Conservation (phyloP, 2,888 invertebrate species). For the Agriopis aurantiaria region DNA sequence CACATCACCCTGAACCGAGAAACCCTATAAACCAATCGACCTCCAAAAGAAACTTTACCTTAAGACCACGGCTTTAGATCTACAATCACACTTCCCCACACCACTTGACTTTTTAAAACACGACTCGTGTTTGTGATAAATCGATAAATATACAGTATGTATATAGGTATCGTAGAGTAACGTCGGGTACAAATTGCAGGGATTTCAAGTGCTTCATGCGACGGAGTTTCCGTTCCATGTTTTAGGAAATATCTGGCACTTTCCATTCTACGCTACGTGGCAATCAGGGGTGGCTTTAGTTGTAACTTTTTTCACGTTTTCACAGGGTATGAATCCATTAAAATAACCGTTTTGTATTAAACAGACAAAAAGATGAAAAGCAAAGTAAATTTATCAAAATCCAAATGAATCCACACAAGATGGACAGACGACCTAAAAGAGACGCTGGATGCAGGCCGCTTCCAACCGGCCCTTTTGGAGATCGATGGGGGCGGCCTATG, state of each 20-base stretch:
- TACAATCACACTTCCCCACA: conserved; percentile 40
- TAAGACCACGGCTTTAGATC: conserved; percentile 47
- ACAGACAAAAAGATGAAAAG: background rate
- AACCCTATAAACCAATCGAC: conserved; percentile 64
- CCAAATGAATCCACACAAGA: too few species aligned
- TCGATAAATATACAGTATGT: conserved; percentile 80
- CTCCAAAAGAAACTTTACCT: conserved; percentile 58
- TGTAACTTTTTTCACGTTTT: conserved; percentile 20
- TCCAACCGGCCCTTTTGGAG: too few species aligned
- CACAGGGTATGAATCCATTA: conserved; percentile 1
- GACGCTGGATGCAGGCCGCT: too few species aligned
- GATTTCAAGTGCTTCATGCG: conserved; percentile 77
- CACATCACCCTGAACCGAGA: conserved; percentile 65
- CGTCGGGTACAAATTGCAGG: conserved; percentile 82
- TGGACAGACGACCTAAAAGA: too few species aligned
- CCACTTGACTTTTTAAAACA: conserved; percentile 74
- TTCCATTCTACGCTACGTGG: conserved; percentile 37
- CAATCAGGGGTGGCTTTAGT: conserved; percentile 24
- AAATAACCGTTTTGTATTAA: background rate
- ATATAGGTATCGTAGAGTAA: conserved; percentile 53
- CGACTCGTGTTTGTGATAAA: conserved; percentile 78
- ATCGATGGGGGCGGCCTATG: too few species aligned
- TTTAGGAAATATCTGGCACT: conserved; percentile 70
- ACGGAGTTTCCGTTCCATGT: conserved; percentile 65
- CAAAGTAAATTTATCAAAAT: background rate